Conservation (phyloP, 2,113 vertebrate genomes). For the Synodontis membranacea region DNA sequence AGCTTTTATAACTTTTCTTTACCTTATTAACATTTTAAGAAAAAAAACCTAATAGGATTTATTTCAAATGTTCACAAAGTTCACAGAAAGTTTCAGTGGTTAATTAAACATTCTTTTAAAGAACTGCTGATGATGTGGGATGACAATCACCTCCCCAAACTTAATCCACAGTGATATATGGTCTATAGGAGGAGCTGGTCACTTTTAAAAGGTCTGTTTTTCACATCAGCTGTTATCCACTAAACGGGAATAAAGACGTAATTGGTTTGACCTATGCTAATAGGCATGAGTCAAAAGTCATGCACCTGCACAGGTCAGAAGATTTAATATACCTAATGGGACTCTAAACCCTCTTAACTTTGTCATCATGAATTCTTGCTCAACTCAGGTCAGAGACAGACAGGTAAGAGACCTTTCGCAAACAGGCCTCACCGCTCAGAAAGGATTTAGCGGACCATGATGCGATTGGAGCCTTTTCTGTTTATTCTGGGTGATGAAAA, state of each 20-base stretch:
- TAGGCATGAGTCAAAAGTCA: constrained; percentile 62
- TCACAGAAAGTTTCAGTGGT: background rate
- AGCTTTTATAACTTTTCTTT: background rate
- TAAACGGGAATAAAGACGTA: background rate
- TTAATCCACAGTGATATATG: background rate
- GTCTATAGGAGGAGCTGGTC: background rate
- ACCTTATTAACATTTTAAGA: background rate
- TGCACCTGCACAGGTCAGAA: constrained; percentile 68
- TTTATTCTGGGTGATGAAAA: constrained; percentile 52
- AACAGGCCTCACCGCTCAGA: constrained; percentile 50
- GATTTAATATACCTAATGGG: constrained; percentile 65
- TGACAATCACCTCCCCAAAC: background rate
- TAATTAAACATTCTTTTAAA: background rate
- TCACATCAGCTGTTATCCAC: background rate
- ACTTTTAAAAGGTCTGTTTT: background rate
- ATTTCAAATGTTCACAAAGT: background rate
- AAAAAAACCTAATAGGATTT: background rate
- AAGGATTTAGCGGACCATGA: constrained; percentile 57
- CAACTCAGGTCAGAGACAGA: constrained; percentile 61
- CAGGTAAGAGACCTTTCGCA: constrained; percentile 62
- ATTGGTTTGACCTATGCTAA: constrained; percentile 65
- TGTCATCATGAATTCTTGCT: constrained; percentile 53
- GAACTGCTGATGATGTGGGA: background rate
- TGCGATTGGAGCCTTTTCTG: constrained; percentile 44
- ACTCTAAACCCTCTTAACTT: constrained; percentile 55